A percentile compares a stretch with the other conserved stretches of the same genome.
These are phyloP conservation scores for Serripes groenlandicus DNA, from an alignment of 2,888 invertebrate genomes.

Conservation along the genomic window DNA sequence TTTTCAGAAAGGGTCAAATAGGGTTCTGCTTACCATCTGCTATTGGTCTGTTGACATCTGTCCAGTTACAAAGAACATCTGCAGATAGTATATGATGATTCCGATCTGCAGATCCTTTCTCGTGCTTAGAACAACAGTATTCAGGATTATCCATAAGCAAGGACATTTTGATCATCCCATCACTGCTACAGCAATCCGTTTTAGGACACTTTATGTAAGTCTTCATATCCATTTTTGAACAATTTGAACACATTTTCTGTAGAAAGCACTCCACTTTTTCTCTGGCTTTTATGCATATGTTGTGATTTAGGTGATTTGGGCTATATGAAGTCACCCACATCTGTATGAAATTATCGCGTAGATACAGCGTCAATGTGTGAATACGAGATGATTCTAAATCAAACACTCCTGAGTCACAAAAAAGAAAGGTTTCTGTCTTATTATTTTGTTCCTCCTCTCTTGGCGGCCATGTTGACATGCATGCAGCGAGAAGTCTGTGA, in stretches of 20 bases:
- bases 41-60: too few species aligned
- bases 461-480: conserved; percentile 6
- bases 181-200: neutral
- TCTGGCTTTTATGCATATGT: neutral
- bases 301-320: neutral
- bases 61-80: neutral
- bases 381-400: neutral
- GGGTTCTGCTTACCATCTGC: neutral
- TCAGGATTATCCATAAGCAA: neutral
- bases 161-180: neutral
- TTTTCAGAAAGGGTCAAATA: too few species aligned
- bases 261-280: neutral
- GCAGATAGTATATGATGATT: neutral
- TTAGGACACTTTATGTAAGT: conserved; percentile 10
- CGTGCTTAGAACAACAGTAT: neutral
- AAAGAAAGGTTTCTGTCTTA: neutral
- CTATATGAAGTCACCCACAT: conserved; percentile 3
- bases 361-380: conserved; percentile 12
- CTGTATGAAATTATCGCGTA: neutral
- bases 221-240: neutral
- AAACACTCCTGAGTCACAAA: conserved; percentile 17
- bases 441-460: neutral
- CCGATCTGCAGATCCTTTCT: neutral
- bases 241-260: neutral
- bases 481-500: conserved; percentile 29